phyloP scores from a whole-genome alignment of 1,140 invertebrate genomes.

The Diploscapter pachys region DNA sequence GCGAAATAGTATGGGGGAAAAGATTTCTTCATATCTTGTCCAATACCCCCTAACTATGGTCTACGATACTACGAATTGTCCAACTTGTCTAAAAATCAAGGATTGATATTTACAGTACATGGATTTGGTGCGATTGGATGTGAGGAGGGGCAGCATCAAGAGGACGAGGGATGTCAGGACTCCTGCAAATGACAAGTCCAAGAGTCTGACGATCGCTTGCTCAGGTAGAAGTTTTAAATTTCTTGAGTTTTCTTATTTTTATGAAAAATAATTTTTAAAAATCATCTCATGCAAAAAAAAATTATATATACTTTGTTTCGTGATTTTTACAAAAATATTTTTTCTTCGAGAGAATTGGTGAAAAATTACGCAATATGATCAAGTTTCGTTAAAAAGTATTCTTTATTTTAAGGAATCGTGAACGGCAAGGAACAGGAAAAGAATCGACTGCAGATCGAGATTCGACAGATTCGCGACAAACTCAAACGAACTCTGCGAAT shows the following conservation, averaged over 20 bases:
- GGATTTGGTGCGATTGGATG: slow-evolving; percentile 7
- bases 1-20: too few relatives aligned
- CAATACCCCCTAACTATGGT: too few relatives aligned
- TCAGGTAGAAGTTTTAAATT: slow-evolving; percentile 10
- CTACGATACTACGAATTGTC: too few relatives aligned
- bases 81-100: too few relatives aligned
- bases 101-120: slow-evolving; percentile 4
- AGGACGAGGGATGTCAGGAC: slow-evolving; percentile 33
- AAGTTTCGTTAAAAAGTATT: too few relatives aligned
- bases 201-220: slow-evolving; percentile 16
- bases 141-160: slow-evolving; percentile 36
- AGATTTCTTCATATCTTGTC: too few relatives aligned
- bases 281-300: too few relatives aligned
- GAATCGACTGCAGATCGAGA: slow-evolving; percentile 18
- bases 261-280: too few relatives aligned
- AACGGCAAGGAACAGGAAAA: slow-evolving; percentile 4
- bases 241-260: not conserved
- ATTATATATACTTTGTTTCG: too few relatives aligned
- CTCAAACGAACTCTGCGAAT: not conserved
- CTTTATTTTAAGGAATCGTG: slow-evolving; percentile 7
- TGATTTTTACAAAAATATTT: too few relatives aligned
- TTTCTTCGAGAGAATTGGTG: too few relatives aligned
- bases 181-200: slow-evolving; percentile 1
- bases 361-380: too few relatives aligned
- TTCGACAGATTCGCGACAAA: slow-evolving; percentile 5